Percentiles rank a stretch among this genome's conserved stretches.
phyloP scores from a whole-genome alignment of 2,888 invertebrate species.

The Tipula confusa region DNA sequence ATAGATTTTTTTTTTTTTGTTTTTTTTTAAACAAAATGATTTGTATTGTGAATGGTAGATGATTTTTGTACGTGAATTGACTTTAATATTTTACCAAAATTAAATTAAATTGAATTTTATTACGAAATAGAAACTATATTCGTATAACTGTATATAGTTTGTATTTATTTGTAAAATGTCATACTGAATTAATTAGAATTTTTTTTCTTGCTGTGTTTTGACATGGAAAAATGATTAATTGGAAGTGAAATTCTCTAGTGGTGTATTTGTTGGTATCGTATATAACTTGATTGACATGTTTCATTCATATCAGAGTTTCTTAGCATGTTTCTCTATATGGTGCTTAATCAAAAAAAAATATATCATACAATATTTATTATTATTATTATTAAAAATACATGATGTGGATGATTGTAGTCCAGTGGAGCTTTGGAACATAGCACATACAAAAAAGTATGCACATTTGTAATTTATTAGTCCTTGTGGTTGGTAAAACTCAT shows the following conservation, averaged over 20 bases:
- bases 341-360: no score
- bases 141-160: background rate
- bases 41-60: slow-evolving; percentile 16
- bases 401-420: no score
- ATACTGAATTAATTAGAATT: background rate
- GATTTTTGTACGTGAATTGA: slow-evolving; percentile 20
- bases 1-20: background rate
- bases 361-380: no score
- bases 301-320: no score
- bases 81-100: background rate
- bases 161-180: slow-evolving; percentile 16
- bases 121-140: no score
- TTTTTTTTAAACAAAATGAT: background rate
- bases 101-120: slow-evolving; percentile 14
- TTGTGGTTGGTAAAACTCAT: no score
- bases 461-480: no score
- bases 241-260: background rate
- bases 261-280: background rate
- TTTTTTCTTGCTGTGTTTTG: background rate
- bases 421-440: no score
- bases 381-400: no score
- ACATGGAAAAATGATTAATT: slow-evolving; percentile 20
- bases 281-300: background rate
- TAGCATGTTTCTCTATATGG: no score
- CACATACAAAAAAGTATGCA: no score